Conservation (phyloP, 2,113 vertebrate genomes). For the Pleuronectes platessa region DNA sequence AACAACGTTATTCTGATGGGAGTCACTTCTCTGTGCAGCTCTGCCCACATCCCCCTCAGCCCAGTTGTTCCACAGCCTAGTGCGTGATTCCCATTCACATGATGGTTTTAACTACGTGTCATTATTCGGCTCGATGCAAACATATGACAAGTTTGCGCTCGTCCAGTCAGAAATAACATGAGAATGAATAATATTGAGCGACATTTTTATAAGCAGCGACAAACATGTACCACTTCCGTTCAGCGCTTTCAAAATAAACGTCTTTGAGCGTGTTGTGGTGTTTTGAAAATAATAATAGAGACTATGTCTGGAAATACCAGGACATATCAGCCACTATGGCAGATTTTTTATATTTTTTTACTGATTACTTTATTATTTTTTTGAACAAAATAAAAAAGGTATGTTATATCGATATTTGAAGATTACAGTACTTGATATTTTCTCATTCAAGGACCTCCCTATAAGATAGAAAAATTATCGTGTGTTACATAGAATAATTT, state of each 20-base stretch:
- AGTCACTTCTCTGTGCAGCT: constrained; percentile 19
- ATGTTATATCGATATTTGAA: no score
- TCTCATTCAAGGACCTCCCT: no score
- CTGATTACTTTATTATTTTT: no score
- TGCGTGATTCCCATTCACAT: not conserved
- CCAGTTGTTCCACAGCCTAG: not conserved
- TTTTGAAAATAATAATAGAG: not conserved
- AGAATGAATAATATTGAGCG: constrained; percentile 14
- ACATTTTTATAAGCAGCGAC: not conserved
- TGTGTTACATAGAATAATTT: no score
- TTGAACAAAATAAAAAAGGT: no score
- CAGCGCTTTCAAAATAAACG: constrained; percentile 55
- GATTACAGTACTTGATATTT: no score
- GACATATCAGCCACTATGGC: no score
- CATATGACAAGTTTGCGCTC: not conserved
- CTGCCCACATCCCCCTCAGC: not conserved
- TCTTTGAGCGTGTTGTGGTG: not conserved
- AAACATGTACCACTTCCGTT: constrained; percentile 18
- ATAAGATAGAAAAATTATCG: no score
- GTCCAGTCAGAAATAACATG: not conserved
- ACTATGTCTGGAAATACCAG: not conserved
- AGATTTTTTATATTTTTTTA: no score
- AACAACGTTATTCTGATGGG: not conserved
- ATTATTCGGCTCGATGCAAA: not conserved
- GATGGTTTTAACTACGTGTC: not conserved